Evolutionary conservation across 2,797 vertebrate species (phyloP).

Genomic region (Oryzias dopingdopingensis): DNA sequence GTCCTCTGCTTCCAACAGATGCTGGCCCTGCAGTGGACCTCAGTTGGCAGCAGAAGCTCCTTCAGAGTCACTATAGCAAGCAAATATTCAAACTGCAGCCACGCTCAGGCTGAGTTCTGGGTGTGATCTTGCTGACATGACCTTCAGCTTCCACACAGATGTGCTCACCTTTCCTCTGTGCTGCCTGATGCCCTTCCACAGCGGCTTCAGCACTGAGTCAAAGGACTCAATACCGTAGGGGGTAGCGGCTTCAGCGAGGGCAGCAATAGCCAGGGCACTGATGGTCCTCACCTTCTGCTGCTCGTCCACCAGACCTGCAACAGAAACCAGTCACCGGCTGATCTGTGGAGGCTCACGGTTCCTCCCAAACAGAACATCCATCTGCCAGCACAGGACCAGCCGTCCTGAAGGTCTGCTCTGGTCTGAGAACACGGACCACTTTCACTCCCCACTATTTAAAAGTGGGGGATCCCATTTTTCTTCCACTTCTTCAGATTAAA

Average conservation of each 20-base stretch:
- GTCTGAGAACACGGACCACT: too few species aligned
- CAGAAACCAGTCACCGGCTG: not conserved
- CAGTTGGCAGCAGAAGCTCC: constrained; percentile 43
- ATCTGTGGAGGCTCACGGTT: too few species aligned
- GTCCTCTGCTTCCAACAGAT: constrained; percentile 38
- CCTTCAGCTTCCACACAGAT: not conserved
- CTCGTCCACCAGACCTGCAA: constrained; percentile 93
- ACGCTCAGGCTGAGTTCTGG: constrained; percentile 44
- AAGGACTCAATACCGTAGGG: constrained; percentile 99
- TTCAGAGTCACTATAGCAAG: constrained; percentile 43
- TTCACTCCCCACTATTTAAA: too few species aligned
- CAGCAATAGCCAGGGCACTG: constrained; percentile 97
- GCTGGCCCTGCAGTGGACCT: constrained; percentile 20
- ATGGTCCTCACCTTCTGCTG: constrained; percentile 99
- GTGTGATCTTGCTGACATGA: constrained; percentile 44
- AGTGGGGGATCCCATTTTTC: too few species aligned
- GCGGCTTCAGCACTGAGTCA: constrained; percentile 96
- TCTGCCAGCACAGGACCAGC: too few species aligned
- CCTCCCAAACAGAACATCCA: too few species aligned
- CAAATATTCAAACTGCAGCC: constrained; percentile 53
- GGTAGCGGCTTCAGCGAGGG: constrained; percentile 95
- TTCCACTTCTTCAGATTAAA: too few species aligned
- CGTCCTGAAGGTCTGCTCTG: too few species aligned
- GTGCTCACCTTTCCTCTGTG: constrained; percentile 94
- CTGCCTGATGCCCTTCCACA: constrained; percentile 98